phyloP scores from a whole-genome alignment of 1,140 invertebrate species.

The Eulimnadia texana region DNA sequence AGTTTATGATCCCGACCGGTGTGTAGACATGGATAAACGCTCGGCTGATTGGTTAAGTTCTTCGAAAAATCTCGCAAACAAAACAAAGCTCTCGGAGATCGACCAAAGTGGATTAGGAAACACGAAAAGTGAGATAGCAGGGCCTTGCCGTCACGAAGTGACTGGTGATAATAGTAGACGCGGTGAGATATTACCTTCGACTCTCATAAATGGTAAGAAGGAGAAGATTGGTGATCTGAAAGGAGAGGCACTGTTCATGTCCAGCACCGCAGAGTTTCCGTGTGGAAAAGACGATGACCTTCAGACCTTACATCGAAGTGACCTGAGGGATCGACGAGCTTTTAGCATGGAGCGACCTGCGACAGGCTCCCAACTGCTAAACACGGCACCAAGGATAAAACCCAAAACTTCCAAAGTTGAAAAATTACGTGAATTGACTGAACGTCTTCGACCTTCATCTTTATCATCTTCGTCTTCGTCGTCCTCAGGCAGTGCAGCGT shows the following conservation, averaged over 20 bases:
- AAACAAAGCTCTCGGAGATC: too few relatives aligned
- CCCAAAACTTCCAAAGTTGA: conserved; percentile 43
- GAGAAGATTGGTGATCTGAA: background rate
- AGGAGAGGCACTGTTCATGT: background rate
- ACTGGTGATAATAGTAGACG: background rate
- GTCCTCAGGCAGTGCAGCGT: background rate
- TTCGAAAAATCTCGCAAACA: background rate
- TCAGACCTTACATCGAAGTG: background rate
- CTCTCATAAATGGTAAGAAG: background rate
- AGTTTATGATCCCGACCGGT: too few relatives aligned
- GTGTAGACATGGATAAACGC: background rate
- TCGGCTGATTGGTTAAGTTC: background rate
- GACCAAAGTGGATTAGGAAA: too few relatives aligned
- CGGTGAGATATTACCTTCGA: background rate
- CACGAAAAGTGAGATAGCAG: background rate
- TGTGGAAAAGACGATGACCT: background rate
- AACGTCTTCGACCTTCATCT: conserved; percentile 36
- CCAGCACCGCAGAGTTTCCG: background rate
- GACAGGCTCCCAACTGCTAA: background rate
- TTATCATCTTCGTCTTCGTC: conserved; percentile 9
- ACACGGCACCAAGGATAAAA: conserved; percentile 21
- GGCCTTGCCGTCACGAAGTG: background rate
- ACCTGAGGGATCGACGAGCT: conserved; percentile 13
- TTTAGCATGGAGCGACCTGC: conserved; percentile 12
- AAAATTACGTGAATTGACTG: conserved; percentile 55